Percentiles rank a stretch among this genome's conserved stretches.
These are phyloP conservation scores for Petrolisthes cinctipes DNA, from an alignment of 2,888 invertebrate genomes.

Conservation along the genomic window DNA sequence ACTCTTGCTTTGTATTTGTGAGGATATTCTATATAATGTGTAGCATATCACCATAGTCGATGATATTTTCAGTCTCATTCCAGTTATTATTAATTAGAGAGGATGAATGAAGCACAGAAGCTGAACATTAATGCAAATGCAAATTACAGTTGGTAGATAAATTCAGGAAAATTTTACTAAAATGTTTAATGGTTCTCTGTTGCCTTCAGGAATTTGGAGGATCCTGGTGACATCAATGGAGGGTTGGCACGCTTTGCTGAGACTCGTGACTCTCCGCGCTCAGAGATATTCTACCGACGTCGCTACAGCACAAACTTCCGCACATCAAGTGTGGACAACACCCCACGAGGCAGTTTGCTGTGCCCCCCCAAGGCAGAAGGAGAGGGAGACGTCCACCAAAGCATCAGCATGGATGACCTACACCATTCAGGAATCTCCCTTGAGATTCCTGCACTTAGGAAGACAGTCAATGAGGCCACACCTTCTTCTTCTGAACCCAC, in stretches of 20 bases:
- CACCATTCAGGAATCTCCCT: slow-evolving; percentile 44
- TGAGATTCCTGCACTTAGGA: slow-evolving; percentile 35
- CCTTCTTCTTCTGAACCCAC: slow-evolving; percentile 57
- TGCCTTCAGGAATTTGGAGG: slow-evolving; percentile 34
- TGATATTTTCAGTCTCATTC: no score
- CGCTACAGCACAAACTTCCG: slow-evolving; percentile 47
- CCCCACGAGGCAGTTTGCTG: slow-evolving; percentile 53
- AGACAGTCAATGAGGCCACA: slow-evolving; percentile 23
- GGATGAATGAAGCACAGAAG: no score
- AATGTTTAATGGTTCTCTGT: no score
- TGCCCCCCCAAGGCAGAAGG: slow-evolving; percentile 36
- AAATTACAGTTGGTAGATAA: no score
- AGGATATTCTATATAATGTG: no score
- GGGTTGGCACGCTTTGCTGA: slow-evolving; percentile 16
- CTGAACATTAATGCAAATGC: no score
- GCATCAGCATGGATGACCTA: slow-evolving; percentile 58
- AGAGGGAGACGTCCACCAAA: slow-evolving; percentile 37
- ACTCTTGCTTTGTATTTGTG: background rate
- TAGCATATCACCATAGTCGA: no score
- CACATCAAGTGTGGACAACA: slow-evolving; percentile 58
- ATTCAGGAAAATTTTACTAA: no score
- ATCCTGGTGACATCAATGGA: slow-evolving; percentile 31
- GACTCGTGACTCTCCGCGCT: slow-evolving; percentile 43
- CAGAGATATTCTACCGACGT: slow-evolving; percentile 43
- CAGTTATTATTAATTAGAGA: no score